Conservation (phyloP, 2,888 invertebrate genomes). For the Elgonia sp. region DNA sequence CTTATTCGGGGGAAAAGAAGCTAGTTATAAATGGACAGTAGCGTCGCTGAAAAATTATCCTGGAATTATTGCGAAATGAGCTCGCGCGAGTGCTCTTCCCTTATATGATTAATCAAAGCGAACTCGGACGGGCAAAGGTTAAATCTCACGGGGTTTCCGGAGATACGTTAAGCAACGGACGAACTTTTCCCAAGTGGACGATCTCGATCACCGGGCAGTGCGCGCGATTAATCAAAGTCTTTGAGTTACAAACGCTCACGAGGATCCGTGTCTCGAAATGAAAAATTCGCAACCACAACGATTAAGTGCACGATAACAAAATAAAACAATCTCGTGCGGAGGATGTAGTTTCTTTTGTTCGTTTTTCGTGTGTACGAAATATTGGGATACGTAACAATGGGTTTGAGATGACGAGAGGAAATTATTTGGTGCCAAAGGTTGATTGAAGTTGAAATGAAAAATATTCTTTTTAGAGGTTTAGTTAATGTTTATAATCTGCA, state of each 20-base stretch:
- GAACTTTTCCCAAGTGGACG: constrained; percentile 69
- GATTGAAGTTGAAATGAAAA: background rate
- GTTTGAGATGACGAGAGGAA: background rate
- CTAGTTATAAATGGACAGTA: constrained; percentile 51
- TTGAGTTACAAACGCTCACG: constrained; percentile 41
- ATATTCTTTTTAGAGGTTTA: too few relatives aligned
- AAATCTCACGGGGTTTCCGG: constrained; percentile 78
- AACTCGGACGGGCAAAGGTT: constrained; percentile 55
- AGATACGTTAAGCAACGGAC: constrained; percentile 65
- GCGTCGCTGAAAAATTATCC: constrained; percentile 46
- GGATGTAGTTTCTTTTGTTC: background rate
- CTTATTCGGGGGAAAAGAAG: background rate
- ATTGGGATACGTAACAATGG: background rate
- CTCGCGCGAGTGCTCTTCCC: background rate
- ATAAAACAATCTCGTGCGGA: constrained; percentile 40
- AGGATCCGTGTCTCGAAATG: constrained; percentile 52
- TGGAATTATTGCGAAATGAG: constrained; percentile 48
- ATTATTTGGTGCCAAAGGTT: background rate
- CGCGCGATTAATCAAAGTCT: constrained; percentile 71
- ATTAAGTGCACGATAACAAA: constrained; percentile 53
- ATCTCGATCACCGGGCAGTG: constrained; percentile 64
- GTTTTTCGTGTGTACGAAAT: background rate
- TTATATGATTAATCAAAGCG: constrained; percentile 67
- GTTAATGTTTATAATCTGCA: too few relatives aligned
- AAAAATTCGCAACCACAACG: constrained; percentile 53